Evolutionary conservation across 2,797 vertebrate species (phyloP), one percentile per base, ranked within the genome.

Genomic region (Oceanodroma leucorhoa): DNA sequence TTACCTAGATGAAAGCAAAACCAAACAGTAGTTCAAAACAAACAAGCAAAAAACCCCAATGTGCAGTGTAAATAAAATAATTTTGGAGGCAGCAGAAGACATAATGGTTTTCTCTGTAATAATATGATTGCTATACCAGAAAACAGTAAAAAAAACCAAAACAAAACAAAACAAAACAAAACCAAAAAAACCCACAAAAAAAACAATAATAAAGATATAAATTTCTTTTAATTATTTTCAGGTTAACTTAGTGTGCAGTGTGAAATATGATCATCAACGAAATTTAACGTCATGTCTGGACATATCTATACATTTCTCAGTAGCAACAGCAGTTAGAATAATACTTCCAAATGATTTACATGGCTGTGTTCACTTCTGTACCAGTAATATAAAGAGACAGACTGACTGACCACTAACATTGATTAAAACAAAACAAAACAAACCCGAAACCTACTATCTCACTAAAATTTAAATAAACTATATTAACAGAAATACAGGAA

Each of bases 361-460:
- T 80, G 26, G 34, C 41, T 55, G 8, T 5, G 3, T 55, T 87
- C 30, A 10, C 13, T 62, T 79, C 41, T 48, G 20, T 41, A 23
- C 17, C 0, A 0, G 14, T 48, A n/a, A 30, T n/a, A 45, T 15
- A 40, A 38, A 53, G 46, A 32, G 18, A 6, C 40, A 38, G 17
- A 20, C 48, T 50, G 50, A 41, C 50, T 79, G 34, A 32, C 21
- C 32, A 32, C 26, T 71, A 30, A 27, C 26, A 62, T 5, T 55
- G 50, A 48, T 62, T 29, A 48, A 64, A 55, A 14, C n/a, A 87
- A 64, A 79, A 34, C 30, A 18, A 41, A 81, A 40, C 30, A 60
- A 60, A 30, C 15, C 20, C 5, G 1, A 41, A 77, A 50, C 15
- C 29, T 62, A 83, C 22, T 48, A 26, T 36, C 36, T 57, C 27